Conservation (phyloP, 2,888 invertebrate species). For the Apodemia hepburni region DNA sequence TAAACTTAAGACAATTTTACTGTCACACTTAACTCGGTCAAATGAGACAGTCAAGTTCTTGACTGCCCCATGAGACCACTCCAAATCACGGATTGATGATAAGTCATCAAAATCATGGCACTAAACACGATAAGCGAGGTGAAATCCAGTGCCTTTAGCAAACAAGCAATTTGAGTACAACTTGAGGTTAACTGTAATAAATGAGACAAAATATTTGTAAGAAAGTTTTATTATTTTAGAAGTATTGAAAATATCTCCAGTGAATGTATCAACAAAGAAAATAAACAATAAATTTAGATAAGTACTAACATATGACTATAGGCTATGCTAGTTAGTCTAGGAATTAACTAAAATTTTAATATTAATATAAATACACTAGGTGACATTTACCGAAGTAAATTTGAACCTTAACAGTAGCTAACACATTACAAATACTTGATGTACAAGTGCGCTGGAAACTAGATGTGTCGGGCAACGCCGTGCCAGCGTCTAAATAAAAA, state of each 20-base stretch:
- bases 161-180: too few relatives aligned
- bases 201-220: constrained; percentile 47
- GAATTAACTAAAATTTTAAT: constrained; percentile 74
- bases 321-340: constrained; percentile 75
- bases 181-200: too few relatives aligned
- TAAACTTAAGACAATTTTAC: too few relatives aligned
- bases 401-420: constrained; percentile 55
- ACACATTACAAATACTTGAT: constrained; percentile 59
- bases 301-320: constrained; percentile 76
- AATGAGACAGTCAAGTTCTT: too few relatives aligned
- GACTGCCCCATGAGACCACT: too few relatives aligned
- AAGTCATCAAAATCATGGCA: too few relatives aligned
- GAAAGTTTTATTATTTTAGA: constrained; percentile 77
- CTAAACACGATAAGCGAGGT: too few relatives aligned
- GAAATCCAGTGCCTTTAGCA: too few relatives aligned
- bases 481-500: constrained; percentile 18
- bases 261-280: constrained; percentile 72
- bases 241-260: constrained; percentile 79
- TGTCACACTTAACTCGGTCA: too few relatives aligned
- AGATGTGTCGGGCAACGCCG: constrained; percentile 34
- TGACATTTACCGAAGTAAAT: constrained; percentile 64
- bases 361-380: constrained; percentile 76
- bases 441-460: constrained; percentile 53
- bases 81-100: too few relatives aligned
- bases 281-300: constrained; percentile 78